Conservation (phyloP, 2,797 vertebrate genomes). For the Myiothlypis coronata region DNA sequence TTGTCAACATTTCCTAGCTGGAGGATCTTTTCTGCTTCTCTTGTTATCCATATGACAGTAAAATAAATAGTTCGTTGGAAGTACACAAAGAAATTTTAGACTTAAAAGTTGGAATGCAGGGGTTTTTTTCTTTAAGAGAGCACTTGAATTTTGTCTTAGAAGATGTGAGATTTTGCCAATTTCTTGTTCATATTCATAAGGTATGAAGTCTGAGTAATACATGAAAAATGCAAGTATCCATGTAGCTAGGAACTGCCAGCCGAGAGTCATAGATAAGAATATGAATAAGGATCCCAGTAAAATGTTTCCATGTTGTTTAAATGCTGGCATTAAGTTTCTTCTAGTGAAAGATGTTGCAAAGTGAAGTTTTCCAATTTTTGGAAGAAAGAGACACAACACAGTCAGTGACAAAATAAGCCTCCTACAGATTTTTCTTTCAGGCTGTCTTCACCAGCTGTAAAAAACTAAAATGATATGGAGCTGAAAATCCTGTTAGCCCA, state of each 20-base stretch:
- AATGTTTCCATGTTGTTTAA: not conserved
- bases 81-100: not conserved
- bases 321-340: not conserved
- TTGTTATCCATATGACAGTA: not conserved
- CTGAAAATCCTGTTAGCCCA: not conserved
- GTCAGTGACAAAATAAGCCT: slow-evolving; percentile 4
- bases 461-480: not conserved
- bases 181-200: slow-evolving; percentile 24
- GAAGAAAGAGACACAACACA: slow-evolving; percentile 28
- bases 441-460: not conserved
- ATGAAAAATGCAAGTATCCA: not conserved
- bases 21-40: slow-evolving; percentile 8
- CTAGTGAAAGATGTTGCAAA: not conserved
- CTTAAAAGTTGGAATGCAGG: not conserved
- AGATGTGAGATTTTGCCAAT: not conserved
- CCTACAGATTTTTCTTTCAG: not conserved
- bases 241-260: not conserved
- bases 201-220: slow-evolving; percentile 7
- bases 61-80: not conserved
- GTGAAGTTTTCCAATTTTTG: not conserved
- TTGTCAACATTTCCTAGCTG: not conserved
- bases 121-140: not conserved
- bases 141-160: slow-evolving; percentile 1
- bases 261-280: not conserved
- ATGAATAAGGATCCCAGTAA: not conserved